Base-by-base conservation (phyloP, 2,797 vertebrate genomes). In the Centropyge bicolor region DNA sequence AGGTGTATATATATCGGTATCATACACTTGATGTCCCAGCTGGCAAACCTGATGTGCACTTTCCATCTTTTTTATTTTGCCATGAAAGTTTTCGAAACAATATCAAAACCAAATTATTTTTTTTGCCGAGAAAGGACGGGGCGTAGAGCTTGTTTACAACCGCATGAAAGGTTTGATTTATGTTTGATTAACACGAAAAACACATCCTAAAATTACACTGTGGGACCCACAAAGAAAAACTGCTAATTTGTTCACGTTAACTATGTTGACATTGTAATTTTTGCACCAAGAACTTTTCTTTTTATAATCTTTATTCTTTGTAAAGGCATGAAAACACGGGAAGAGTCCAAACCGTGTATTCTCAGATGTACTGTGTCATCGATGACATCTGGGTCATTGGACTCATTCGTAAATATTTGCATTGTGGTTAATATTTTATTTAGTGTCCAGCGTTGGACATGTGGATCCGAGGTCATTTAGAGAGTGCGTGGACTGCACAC, bases 371-470 rank as follows among this genome's bases (percentile, higher is more conserved):
- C n/a, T n/a, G n/a, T n/a, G n/a, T 38, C 38, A 11, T 31, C 4
- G 14, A 43, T 64, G 31, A n/a, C 27, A 22, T 65, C 14, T 0
- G 45, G 81, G 61, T 86, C 82, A 68, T 24, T 82, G 83, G 14
- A 78, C 85, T 77, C 52, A 36, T 76, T 49, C 69, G 78, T 80
- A 85, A 93, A 93, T 93, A 89, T 93, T 94, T 94, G 73, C 59
- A 10, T 2, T 67, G 60, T 52, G 64, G 93, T 91, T 94, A 94
- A 94, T 93, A 60, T 88, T 85, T 90, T 11, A 85, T 86, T 87
- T 14, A 6, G 1, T 0, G 1, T 57, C 64, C 74, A 65, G 77
- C 38, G 24, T 2, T 57, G 40, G 16, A 80, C 73, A 6, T 2
- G 8, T 51, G 3, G 8, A 71, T 65, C 62, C 38, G 67, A 72